Conservation (phyloP, 2,797 vertebrate genomes). For the Lindbergichthys nudifrons region DNA sequence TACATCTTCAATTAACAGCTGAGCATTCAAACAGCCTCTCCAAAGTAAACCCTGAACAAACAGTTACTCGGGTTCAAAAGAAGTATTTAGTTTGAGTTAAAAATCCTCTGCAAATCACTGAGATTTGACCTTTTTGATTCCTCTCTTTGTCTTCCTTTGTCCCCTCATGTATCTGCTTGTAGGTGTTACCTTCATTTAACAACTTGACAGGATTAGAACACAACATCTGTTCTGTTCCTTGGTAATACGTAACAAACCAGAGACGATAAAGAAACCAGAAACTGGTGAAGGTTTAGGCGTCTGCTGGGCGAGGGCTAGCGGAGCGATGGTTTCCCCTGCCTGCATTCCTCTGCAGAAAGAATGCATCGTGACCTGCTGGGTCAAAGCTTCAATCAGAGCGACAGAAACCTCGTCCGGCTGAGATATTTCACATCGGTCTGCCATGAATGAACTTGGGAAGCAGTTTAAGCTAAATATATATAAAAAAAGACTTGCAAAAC, state of each 20-base stretch:
- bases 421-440: constrained; percentile 16
- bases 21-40: neutral
- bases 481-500: no score
- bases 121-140: no score
- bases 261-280: neutral
- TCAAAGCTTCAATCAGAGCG: constrained; percentile 12
- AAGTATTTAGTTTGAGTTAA: neutral
- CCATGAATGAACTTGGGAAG: constrained; percentile 24
- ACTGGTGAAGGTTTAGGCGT: neutral
- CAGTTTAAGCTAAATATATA: no score
- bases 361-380: constrained; percentile 38
- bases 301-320: constrained; percentile 41
- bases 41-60: neutral
- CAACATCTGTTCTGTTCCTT: neutral
- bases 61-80: neutral
- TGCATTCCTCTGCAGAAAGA: constrained; percentile 69
- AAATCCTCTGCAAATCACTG: neutral
- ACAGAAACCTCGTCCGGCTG: constrained; percentile 12
- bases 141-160: neutral
- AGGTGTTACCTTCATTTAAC: neutral
- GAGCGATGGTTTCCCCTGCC: constrained; percentile 35
- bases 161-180: no score
- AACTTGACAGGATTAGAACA: neutral
- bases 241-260: neutral
- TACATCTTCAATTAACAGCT: no score